Conservation (phyloP, 2,888 invertebrate species). For the Drosophila atroscutellata region DNA sequence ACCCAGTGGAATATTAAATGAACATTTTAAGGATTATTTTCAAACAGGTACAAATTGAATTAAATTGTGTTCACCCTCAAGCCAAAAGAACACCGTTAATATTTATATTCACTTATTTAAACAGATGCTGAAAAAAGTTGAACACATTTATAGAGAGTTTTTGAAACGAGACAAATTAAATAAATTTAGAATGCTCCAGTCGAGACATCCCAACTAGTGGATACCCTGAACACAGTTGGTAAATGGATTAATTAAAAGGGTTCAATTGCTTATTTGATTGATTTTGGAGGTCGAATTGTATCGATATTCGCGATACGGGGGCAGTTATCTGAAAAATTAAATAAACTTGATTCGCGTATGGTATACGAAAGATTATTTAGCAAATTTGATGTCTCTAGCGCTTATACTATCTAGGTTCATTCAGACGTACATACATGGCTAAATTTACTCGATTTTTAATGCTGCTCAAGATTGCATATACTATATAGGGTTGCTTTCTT, state of each 20-base stretch:
- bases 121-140: neutral
- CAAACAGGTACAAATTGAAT: neutral
- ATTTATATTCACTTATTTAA: neutral
- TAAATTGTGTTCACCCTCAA: neutral
- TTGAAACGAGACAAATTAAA: neutral
- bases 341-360: neutral
- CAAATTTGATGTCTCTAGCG: too few relatives aligned
- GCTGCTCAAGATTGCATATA: too few relatives aligned
- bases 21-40: neutral
- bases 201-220: too few relatives aligned
- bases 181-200: neutral
- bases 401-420: neutral
- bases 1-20: neutral
- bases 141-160: neutral
- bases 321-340: neutral
- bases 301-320: neutral
- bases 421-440: neutral
- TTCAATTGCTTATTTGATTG: neutral
- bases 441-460: too few relatives aligned
- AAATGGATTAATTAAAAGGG: neutral
- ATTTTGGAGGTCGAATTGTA: neutral
- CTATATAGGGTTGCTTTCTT: neutral
- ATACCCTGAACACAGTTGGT: neutral
- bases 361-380: too few relatives aligned
- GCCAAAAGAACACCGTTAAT: neutral